These are phyloP conservation scores for Tolmerus cingulatus DNA, from an alignment of 2,888 invertebrate species.

Conservation along the genomic window DNA sequence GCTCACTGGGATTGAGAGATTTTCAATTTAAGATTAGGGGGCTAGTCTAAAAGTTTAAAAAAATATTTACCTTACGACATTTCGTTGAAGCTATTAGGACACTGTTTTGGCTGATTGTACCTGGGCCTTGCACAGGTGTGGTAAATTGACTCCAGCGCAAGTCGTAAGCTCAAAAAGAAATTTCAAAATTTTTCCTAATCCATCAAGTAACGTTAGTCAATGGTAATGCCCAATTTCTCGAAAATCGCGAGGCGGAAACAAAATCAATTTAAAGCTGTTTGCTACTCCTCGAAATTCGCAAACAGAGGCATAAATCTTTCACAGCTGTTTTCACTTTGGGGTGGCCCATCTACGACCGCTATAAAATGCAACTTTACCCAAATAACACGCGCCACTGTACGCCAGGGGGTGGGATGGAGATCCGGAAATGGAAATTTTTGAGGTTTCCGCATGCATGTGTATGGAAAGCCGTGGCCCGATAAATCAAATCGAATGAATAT, in stretches of 20 bases:
- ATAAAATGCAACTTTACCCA: neutral
- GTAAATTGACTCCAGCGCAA: neutral
- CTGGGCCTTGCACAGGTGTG: neutral
- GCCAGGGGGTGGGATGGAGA: neutral
- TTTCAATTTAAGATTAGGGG: too few relatives aligned
- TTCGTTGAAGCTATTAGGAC: neutral
- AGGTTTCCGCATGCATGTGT: neutral
- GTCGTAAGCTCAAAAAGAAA: neutral
- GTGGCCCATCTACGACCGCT: neutral
- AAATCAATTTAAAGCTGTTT: neutral
- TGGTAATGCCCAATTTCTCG: neutral
- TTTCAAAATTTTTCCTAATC: neutral
- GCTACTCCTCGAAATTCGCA: neutral
- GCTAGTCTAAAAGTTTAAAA: neutral
- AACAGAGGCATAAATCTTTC: neutral
- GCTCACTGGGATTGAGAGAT: too few relatives aligned
- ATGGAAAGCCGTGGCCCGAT: neutral
- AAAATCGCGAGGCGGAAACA: neutral
- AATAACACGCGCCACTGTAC: neutral
- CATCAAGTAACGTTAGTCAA: neutral
- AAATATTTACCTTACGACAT: neutral
- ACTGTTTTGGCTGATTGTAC: neutral
- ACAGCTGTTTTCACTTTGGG: neutral
- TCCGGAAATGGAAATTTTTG: neutral
- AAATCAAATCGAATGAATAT: constrained; percentile 38